These are phyloP conservation scores for Julus scandinavius DNA, from an alignment of 2,888 invertebrate species.

Conservation along the genomic window DNA sequence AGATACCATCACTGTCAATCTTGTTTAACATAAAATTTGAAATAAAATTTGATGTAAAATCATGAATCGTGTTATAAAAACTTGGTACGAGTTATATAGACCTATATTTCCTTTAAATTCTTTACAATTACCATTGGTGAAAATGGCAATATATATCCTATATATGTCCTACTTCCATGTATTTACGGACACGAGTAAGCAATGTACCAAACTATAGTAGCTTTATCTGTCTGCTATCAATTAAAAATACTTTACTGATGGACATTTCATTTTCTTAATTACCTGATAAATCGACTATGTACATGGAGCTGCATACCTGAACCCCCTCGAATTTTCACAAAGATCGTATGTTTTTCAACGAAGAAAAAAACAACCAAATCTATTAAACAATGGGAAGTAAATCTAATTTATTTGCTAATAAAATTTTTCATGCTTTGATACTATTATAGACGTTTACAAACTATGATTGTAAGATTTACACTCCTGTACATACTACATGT, in stretches of 20 bases:
- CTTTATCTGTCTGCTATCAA: not conserved
- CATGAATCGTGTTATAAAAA: too few species aligned
- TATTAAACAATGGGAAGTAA: not conserved
- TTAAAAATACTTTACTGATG: not conserved
- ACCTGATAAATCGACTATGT: not conserved
- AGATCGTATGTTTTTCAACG: not conserved
- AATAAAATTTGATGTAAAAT: too few species aligned
- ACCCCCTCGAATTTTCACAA: conserved; percentile 11
- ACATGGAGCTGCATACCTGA: not conserved
- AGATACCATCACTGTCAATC: too few species aligned
- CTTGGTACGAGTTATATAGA: too few species aligned
- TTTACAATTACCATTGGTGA: too few species aligned
- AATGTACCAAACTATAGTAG: not conserved
- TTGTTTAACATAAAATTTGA: too few species aligned
- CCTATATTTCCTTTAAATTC: too few species aligned
- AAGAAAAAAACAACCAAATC: not conserved
- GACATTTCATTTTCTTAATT: not conserved
- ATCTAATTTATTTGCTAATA: conserved; percentile 28
- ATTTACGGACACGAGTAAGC: not conserved
- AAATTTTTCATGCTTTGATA: not conserved
- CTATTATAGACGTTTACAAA: conserved; percentile 9
- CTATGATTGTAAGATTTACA: not conserved
- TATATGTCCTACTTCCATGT: not conserved
- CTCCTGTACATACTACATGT: not conserved
- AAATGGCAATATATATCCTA: not conserved